phyloP scores from a whole-genome alignment of 1,140 invertebrate genomes.

The Nasonia vitripennis region DNA sequence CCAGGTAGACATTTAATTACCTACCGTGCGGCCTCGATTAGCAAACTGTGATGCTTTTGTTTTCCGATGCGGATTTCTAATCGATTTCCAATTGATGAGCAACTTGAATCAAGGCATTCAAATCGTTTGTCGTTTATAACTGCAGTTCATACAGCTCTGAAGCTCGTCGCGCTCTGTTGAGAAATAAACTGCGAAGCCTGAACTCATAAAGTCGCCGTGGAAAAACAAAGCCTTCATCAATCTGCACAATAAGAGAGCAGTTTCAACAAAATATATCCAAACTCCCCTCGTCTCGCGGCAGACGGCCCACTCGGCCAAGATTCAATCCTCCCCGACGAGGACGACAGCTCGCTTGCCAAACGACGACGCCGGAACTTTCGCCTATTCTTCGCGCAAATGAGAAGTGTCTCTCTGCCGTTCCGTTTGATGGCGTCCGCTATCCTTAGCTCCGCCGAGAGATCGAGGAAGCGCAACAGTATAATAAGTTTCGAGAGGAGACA shows the following conservation, averaged over 20 bases:
- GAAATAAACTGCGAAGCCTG: not conserved
- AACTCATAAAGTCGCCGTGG: not conserved
- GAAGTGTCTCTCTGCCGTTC: slow-evolving; percentile 45
- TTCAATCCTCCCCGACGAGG: slow-evolving; percentile 40
- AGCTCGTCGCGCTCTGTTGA: no score
- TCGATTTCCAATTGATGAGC: not conserved
- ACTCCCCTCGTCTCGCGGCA: not conserved
- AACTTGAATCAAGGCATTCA: no score
- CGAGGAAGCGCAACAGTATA: slow-evolving; percentile 33
- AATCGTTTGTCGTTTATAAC: no score
- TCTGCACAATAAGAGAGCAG: slow-evolving; percentile 3
- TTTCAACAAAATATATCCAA: slow-evolving; percentile 5
- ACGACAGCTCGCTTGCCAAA: slow-evolving; percentile 1
- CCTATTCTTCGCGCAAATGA: slow-evolving; percentile 49
- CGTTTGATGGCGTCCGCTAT: slow-evolving; percentile 43
- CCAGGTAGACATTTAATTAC: slow-evolving; percentile 2
- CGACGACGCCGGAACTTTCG: slow-evolving; percentile 36
- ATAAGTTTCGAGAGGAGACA: slow-evolving; percentile 51
- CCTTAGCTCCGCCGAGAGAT: not conserved
- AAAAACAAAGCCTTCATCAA: not conserved
- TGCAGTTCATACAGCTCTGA: no score
- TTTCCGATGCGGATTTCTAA: not conserved
- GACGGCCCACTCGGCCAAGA: slow-evolving; percentile 42
- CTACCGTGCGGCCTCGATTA: no score
- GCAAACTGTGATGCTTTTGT: not conserved